Evolutionary conservation across 2,888 invertebrate genomes (phyloP), one percentile per base, ranked within the genome.

Genomic region (Amiota mariae): DNA sequence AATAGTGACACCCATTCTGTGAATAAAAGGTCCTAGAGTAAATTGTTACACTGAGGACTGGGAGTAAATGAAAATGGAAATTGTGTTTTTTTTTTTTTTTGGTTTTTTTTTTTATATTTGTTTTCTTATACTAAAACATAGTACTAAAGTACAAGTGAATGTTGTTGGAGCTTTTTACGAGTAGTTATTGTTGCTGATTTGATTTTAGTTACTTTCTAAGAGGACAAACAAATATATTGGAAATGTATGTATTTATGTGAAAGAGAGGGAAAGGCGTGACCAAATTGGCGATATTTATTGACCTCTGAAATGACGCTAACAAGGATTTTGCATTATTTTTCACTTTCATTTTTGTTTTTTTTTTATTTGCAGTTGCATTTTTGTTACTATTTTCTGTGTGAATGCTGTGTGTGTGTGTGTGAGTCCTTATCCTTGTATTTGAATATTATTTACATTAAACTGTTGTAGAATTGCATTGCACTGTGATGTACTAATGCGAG

Each of bases 271-370:
- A 36, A 36, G 36, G 36, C 36, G 36, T 36, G 8, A 2, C 6
- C 36, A 36, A 36, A 36, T 36, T 36, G 20, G 13, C n/a, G 36
- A 73, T 72, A 74, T 76, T 74, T 74, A 76, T 73, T 74, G 76
- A 74, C 66, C 74, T 59, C 70, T 57, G 54, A 71, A 73, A 54
- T 73, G 72, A 72, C 70, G 72, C 73, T 73, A 72, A 74, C 73
- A 72, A 57, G 74, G 51, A 76, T 73, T 74, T 73, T 73, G 73
- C 76, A 74, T 73, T 73, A 76, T 76, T 72, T 73, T 70, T 72
- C n/a, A n/a, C 70, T 70, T 54, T 54, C 63, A 72, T 15, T 61
- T 61, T 63, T 61, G 47, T 54, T 70, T 70, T 70, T 70, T 46
- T 63, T 15, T 51, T 51, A 1, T 48, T 48, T 49, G 4, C 12